Percentiles rank a stretch among this genome's conserved stretches.
Evolutionary conservation across 2,797 vertebrate genomes (phyloP).

Genomic region (Cichlasoma orientale): DNA sequence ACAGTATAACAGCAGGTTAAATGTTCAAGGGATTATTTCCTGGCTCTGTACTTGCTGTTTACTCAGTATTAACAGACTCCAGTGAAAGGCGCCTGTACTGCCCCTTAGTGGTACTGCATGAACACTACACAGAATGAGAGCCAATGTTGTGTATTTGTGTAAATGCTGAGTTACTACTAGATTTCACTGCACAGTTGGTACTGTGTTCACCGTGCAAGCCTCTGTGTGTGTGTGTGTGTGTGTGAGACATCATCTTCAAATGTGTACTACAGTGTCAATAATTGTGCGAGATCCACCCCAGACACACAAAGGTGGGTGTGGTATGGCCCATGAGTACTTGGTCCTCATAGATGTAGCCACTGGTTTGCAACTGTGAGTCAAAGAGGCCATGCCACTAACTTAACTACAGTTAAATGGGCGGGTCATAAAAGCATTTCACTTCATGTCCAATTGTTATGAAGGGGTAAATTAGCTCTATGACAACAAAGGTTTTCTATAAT

Average conservation of each 20-base stretch:
- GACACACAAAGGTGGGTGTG: too few species aligned
- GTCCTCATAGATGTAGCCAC: too few species aligned
- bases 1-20: constrained; percentile 58
- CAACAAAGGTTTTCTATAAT: not conserved
- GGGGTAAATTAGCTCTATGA: not conserved
- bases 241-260: too few species aligned
- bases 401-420: not conserved
- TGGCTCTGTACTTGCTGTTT: constrained; percentile 36
- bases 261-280: too few species aligned
- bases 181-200: not conserved
- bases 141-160: not conserved
- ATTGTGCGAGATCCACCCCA: too few species aligned
- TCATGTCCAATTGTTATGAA: not conserved
- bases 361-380: too few species aligned
- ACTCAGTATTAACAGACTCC: constrained; percentile 5
- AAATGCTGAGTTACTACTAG: not conserved
- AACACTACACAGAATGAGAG: constrained; percentile 26
- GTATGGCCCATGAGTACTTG: too few species aligned
- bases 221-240: not conserved
- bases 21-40: constrained; percentile 60
- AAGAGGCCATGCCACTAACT: too few species aligned
- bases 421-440: not conserved
- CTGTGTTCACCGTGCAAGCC: not conserved
- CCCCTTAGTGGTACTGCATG: constrained; percentile 54
- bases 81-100: constrained; percentile 41